Base-by-base conservation (phyloP, 2,888 invertebrate genomes). In the Saturnia pavonia region DNA sequence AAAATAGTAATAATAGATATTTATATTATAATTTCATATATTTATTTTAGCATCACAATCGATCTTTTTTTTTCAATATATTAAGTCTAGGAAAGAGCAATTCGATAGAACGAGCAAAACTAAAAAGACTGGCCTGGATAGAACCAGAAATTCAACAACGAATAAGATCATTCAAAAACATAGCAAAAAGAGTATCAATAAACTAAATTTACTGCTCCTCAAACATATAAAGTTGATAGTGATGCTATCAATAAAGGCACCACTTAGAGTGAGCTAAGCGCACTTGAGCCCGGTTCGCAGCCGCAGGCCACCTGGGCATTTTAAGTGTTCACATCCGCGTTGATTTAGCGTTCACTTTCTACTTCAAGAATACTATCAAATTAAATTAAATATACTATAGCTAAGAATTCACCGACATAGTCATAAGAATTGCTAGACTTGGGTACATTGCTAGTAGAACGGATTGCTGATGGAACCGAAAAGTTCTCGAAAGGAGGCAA, bases 311-410 rank as follows among this genome's bases (percentile, higher is more conserved):
- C 79, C 77, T 82, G 81, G 78, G 76, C 78, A 78, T 77, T 74
- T 85, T 80, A 71, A 83, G 82, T 82, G 80, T 76, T 72, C 77
- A 79, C 78, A 82, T 84, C 82, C 84, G 84, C 76, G 74, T 79
- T 72, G 72, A 76, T 77, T 75, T 69, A 73, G 74, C 75, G 69
- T 74, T 86, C 85, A 83, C 87, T 87, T 87, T 88, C 87, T 86
- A 85, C 77, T 68, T 68, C 63, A 70, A 70, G 51, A 65, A 27
- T 54, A 66, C 54, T 66, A 9, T 25, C 42, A 51, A 25, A 40
- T 51, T 66, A 54, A 66, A 70, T 40, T 12, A 57, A 25, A 25
- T 25, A 25, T 57, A 57, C 11, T 34, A 34, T 34, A 34, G 34
- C 34, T 34, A 34, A 4, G 6, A 34, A 34, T 4, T 34, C 34